Conservation (phyloP, 1,140 invertebrate species). For the Octopus bimaculoides region DNA sequence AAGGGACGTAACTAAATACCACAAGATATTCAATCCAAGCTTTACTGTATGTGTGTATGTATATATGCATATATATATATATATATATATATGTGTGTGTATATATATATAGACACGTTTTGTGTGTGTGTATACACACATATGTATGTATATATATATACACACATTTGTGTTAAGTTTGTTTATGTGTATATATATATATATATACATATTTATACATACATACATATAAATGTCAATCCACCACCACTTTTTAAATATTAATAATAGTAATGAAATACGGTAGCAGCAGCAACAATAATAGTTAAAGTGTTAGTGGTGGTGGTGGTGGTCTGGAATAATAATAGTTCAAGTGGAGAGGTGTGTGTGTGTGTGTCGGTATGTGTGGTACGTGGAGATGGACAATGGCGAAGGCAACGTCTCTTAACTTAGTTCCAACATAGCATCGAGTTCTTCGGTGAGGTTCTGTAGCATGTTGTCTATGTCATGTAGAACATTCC, state of each 20-base stretch:
- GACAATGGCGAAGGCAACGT: too few species aligned
- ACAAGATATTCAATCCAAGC: too few species aligned
- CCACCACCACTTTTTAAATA: too few species aligned
- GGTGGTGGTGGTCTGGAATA: too few species aligned
- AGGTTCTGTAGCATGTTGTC: conserved; percentile 70
- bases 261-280: too few species aligned
- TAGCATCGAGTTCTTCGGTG: conserved; percentile 53
- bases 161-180: not conserved
- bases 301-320: too few species aligned
- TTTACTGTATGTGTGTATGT: not conserved
- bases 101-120: not conserved
- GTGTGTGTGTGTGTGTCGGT: too few species aligned
- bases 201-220: not conserved
- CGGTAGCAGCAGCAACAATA: too few species aligned
- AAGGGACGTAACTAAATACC: too few species aligned
- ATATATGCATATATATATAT: not conserved
- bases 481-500: conserved; percentile 92
- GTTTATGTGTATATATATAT: not conserved
- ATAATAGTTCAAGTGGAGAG: too few species aligned
- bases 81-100: not conserved
- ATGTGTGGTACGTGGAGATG: too few species aligned
- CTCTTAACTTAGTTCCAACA: conserved; percentile 38
- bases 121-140: not conserved
- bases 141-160: not conserved
- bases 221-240: not conserved